Percentiles rank a stretch among this genome's conserved stretches.
Conservation (phyloP, 1,140 invertebrate species). For the Drosophila sp. region DNA sequence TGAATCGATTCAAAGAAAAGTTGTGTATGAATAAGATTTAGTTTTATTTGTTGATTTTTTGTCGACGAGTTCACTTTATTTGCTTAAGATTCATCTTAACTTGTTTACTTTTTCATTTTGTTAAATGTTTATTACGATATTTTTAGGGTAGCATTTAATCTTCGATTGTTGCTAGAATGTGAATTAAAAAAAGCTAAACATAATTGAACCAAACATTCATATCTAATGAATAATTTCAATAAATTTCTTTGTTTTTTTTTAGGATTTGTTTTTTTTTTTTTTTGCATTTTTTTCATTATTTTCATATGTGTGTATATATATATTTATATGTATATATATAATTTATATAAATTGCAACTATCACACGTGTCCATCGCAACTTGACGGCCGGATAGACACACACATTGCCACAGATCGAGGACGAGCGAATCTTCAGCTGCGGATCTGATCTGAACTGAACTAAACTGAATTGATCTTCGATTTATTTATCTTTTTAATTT, state of each 20-base stretch:
- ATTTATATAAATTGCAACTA: constrained; percentile 83
- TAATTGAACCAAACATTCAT: constrained; percentile 52
- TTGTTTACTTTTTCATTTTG: constrained; percentile 18
- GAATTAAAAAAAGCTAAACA: constrained; percentile 53
- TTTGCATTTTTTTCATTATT: constrained; percentile 43
- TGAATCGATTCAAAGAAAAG: constrained; percentile 60
- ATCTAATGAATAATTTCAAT: constrained; percentile 61
- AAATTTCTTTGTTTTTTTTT: constrained; percentile 30
- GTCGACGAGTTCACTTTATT: constrained; percentile 50
- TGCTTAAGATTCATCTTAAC: constrained; percentile 51
- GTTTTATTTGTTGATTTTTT: constrained; percentile 24
- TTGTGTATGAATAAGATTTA: constrained; percentile 41
- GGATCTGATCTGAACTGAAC: constrained; percentile 57
- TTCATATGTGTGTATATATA: constrained; percentile 72
- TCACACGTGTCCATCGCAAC: constrained; percentile 73
- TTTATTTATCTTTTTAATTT: constrained; percentile 44
- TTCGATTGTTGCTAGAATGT: constrained; percentile 78
- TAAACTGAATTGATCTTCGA: constrained; percentile 38
- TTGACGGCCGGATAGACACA: constrained; percentile 61
- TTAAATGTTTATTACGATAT: constrained; percentile 62
- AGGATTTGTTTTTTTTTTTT: constrained; percentile 41
- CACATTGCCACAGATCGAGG: constrained; percentile 74
- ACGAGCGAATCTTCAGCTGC: constrained; percentile 67
- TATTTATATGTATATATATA: constrained; percentile 73
- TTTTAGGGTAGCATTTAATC: constrained; percentile 73